Base-by-base conservation (phyloP, 1,140 invertebrate species). In the Limonius californicus region DNA sequence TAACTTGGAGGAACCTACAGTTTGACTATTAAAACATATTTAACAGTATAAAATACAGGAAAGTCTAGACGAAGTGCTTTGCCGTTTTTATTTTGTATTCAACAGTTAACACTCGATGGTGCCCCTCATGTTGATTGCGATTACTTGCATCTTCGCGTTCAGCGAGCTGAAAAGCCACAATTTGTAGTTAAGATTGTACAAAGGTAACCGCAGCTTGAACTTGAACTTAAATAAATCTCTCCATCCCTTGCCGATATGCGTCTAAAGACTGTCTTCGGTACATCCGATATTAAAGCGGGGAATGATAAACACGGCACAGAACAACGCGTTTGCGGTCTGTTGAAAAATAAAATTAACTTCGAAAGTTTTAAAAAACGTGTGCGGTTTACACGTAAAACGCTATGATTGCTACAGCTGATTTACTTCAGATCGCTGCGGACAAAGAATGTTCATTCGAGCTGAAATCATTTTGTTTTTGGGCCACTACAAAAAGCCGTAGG, bases 381-480 rank as follows among this genome's bases (percentile, higher is more conserved):
- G 45, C 15, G 45, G 45, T 50, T 50, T 50, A 3, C 9, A 16
- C 45, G 14, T 50, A 50, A 50, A 50, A 19, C 12, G 19, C 11
- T 50, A 18, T 50, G 14, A 50, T 14, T n/a, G 43, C 6, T 14
- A 45, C 43, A 45, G 43, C 15, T 45, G 43, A 45, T 50, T 50
- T 50, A 50, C 16, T 50, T 50, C 16, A 2, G 2, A 18, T 50
- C 16, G 2, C 42, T 4, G 4, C 42, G 42, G 14, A n/a, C 16
- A 45, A 50, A 50, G 20, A 2, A 50, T 12, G 20, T 12, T 18
- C 45, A 50, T 2, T 50, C 2, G 19, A 50, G 16, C 45, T 19
- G 45, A 50, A 18, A 50, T 21, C 45, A 50, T 50, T n/a, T 8
- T 21, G 16, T 50, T 50, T 50, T 18, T 50, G 8, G n/a, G n/a